These are phyloP conservation scores for Gastrophysa polygoni DNA, from an alignment of 2,888 invertebrate species.

Conservation along the genomic window DNA sequence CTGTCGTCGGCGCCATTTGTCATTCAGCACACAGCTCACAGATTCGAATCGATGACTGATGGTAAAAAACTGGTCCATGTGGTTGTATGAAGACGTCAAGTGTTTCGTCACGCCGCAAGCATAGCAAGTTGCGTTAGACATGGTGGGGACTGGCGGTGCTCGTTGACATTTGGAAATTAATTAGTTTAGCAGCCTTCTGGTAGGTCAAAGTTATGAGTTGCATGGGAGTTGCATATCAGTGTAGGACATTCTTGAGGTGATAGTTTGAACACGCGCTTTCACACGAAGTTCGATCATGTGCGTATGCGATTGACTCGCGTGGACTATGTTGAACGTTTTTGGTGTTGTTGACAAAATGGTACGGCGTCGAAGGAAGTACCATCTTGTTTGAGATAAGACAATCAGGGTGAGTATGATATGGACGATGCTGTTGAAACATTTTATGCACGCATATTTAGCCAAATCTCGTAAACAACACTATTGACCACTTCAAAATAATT, in stretches of 20 bases:
- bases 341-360: constrained; percentile 31
- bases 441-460: too few species aligned
- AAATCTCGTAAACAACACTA: too few species aligned
- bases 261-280: constrained; percentile 39
- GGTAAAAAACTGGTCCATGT: constrained; percentile 50
- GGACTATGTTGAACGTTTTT: constrained; percentile 18
- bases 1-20: constrained; percentile 43
- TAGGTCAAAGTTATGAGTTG: constrained; percentile 48
- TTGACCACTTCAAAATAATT: too few species aligned
- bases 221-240: constrained; percentile 41
- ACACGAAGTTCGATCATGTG: constrained; percentile 38
- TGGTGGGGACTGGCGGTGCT: constrained; percentile 47
- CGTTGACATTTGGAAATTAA: constrained; percentile 50
- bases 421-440: too few species aligned
- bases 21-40: constrained; percentile 45
- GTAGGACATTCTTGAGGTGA: constrained; percentile 52
- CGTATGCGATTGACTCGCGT: constrained; percentile 30
- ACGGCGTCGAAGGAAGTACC: constrained; percentile 34
- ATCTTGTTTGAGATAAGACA: constrained; percentile 3
- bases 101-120: constrained; percentile 24
- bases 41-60: constrained; percentile 24
- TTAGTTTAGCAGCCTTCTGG: constrained; percentile 36
- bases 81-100: constrained; percentile 53
- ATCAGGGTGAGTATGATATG: constrained; percentile 18
- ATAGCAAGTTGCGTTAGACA: constrained; percentile 39